These are phyloP conservation scores for Ashinkailepas kermadecensis DNA, from an alignment of 2,888 invertebrate genomes.

Conservation along the genomic window DNA sequence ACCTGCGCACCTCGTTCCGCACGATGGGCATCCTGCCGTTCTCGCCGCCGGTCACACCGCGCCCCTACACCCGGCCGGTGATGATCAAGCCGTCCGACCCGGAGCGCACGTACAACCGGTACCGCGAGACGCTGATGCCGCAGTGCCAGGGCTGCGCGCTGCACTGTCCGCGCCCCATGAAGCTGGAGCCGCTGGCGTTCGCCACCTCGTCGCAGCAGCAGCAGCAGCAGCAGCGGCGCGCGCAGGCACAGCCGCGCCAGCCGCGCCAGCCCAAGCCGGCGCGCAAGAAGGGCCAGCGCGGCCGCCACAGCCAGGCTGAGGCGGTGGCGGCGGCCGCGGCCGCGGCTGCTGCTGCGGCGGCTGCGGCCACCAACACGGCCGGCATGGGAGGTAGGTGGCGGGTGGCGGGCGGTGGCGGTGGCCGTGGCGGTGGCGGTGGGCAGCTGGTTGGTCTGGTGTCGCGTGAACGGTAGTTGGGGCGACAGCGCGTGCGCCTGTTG, in stretches of 20 bases:
- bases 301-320: conserved; percentile 1
- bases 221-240: not conserved
- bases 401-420: not conserved
- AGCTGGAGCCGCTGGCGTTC: conserved; percentile 19
- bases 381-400: conserved; percentile 1
- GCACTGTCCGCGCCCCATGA: conserved; percentile 8
- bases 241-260: not conserved
- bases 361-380: conserved; percentile 16
- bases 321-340: conserved; percentile 7
- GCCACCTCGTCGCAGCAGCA: not conserved
- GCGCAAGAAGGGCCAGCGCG: conserved; percentile 2
- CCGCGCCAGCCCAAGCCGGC: not conserved
- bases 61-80: conserved; percentile 9
- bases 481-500: no score
- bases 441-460: no score
- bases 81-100: conserved; percentile 8
- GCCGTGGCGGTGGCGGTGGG: no score
- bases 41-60: conserved; percentile 8
- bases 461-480: no score
- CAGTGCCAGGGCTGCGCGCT: conserved; percentile 19
- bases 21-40: conserved; percentile 19
- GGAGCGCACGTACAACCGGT: conserved; percentile 4
- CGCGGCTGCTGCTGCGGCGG: not conserved
- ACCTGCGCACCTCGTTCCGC: conserved; percentile 15
- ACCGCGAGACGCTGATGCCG: conserved; percentile 15